Evolutionary conservation across 1,140 invertebrate genomes (phyloP).

Genomic region (Atta cephalotes): DNA sequence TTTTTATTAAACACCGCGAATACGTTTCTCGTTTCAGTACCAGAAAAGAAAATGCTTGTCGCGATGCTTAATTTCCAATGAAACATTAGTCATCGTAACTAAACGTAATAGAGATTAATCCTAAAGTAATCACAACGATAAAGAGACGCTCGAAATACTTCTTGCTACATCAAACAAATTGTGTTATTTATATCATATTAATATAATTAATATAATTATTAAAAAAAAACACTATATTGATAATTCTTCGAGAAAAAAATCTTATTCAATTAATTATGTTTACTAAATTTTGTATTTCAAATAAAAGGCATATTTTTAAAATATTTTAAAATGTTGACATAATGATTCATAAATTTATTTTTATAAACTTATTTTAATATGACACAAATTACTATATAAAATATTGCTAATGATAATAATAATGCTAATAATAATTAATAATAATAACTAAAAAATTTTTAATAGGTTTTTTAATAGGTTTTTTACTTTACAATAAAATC

Average conservation of each 20-base stretch:
- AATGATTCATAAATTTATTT: neutral
- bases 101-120: constrained; percentile 62
- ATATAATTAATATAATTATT: constrained; percentile 29
- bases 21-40: constrained; percentile 47
- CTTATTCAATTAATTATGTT: constrained; percentile 8
- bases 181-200: neutral
- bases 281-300: neutral
- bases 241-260: neutral
- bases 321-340: neutral
- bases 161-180: neutral
- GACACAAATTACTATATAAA: too few species aligned
- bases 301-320: neutral
- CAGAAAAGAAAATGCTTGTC: constrained; percentile 54
- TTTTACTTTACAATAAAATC: too few species aligned
- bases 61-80: constrained; percentile 44
- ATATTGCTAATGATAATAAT: too few species aligned
- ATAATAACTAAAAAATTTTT: too few species aligned
- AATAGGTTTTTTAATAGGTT: too few species aligned
- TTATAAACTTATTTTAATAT: neutral
- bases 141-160: neutral
- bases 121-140: constrained; percentile 4
- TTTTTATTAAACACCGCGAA: constrained; percentile 84
- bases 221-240: neutral
- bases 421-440: too few species aligned
- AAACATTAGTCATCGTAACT: constrained; percentile 49